Evolutionary conservation across 1,140 invertebrate genomes (phyloP), one percentile per base, ranked within the genome.

Genomic region (Agraylea sexmaculata): DNA sequence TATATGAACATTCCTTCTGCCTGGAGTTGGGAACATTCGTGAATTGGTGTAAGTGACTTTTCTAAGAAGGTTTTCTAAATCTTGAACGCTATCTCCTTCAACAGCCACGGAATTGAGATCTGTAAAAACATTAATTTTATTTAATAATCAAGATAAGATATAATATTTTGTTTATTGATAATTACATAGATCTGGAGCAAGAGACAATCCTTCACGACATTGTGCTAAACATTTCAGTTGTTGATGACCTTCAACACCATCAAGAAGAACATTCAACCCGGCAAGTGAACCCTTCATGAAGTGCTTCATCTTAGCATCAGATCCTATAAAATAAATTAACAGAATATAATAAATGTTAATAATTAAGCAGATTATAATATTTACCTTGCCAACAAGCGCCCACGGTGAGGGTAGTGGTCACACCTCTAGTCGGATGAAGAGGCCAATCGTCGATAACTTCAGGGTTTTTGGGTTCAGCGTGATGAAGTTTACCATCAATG

Each of bases 391-490:
- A 99, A 64, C 95, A 99, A 18, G 91, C 93, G 7, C 94, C 94
- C 13, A 98, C 85, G 1, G 86, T 82, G 1, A 97, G 62, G 12
- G 89, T 92, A 4, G 93, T 98, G 58, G 93, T 94, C 42, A 92
- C 76, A 8, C 82, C 88, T 45, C 90, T 87, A 0, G 90, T 87
- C 16, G 88, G 86, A 61, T 99, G 95, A 10, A 99, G 69, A n/a
- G 95, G 93, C 94, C 94, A 99, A 63, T 99, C 95, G 62, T 99
- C 94, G 55, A 99, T 91, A 19, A 98, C 87, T 61, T 98, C 93
- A 0, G 91, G 88, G 53, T 92, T 93, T 47, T 81, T 80, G 56
- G 83, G 79, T 50, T 87, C 81, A 34, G 74, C 71, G 34, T 70
- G 72, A 65, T 86, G 85, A 12, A 80, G 62, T 54, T 84, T 78